Percentiles rank a stretch among this genome's conserved stretches.
phyloP scores from a whole-genome alignment of 2,888 invertebrate species.

The Tiliacea citrago region DNA sequence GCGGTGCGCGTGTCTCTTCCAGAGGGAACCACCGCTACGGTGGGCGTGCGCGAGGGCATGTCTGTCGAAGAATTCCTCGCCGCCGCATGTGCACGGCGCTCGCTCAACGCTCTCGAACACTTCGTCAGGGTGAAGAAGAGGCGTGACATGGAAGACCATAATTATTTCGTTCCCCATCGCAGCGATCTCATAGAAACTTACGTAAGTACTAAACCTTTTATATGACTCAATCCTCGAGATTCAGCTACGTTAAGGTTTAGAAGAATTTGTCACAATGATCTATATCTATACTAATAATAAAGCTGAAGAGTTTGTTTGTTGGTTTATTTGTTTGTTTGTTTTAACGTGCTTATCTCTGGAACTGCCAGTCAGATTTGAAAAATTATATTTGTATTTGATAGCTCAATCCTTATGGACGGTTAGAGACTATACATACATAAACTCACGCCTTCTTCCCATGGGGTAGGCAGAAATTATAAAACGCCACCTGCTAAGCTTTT shows the following conservation, averaged over 20 bases:
- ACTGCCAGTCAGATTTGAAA: no score
- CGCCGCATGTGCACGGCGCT: constrained; percentile 97
- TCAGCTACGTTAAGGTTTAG: neutral
- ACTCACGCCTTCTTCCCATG: no score
- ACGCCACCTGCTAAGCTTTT: no score
- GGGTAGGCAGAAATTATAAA: no score
- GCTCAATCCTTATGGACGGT: no score
- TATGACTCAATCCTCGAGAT: neutral
- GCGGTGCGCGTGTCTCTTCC: constrained; percentile 97
- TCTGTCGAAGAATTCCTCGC: constrained; percentile 98
- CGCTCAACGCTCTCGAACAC: constrained; percentile 98
- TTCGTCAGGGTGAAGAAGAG: constrained; percentile 98
- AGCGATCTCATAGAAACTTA: constrained; percentile 98
- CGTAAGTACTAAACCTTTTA: constrained; percentile 91
- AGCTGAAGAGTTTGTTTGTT: no score
- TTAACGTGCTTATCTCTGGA: no score
- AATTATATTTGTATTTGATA: no score
- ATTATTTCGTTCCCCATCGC: constrained; percentile 98
- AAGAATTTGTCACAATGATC: neutral
- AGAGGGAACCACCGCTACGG: constrained; percentile 95
- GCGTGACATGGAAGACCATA: constrained; percentile 98
- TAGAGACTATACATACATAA: no score
- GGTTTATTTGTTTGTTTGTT: no score
- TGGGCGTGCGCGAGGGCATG: constrained; percentile 97
- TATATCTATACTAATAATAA: no score